phyloP scores from a whole-genome alignment of 2,113 vertebrate species.

The Cathartes aura region DNA sequence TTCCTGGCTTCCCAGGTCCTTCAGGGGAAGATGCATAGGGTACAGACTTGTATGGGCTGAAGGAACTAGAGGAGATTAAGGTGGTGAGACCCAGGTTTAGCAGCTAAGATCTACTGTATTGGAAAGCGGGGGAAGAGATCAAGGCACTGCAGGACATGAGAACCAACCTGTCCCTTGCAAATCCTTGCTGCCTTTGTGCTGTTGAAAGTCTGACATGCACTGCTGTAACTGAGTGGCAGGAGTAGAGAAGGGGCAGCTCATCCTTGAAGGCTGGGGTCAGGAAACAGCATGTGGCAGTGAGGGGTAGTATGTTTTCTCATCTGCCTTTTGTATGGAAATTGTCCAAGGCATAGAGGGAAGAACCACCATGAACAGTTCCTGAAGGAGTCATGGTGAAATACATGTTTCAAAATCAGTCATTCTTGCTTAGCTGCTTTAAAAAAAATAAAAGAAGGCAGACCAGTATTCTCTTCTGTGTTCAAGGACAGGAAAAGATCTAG shows the following conservation, averaged over 20 bases:
- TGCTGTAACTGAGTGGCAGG: neutral
- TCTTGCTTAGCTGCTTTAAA: neutral
- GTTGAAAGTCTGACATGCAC: neutral
- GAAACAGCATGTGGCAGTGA: neutral
- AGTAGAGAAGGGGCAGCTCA: neutral
- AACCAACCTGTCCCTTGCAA: neutral
- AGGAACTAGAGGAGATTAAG: neutral
- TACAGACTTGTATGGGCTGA: neutral
- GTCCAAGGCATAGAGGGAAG: neutral
- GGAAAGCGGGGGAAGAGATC: neutral
- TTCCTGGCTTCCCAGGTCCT: neutral
- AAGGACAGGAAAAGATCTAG: neutral
- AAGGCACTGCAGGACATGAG: neutral
- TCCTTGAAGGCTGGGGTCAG: neutral
- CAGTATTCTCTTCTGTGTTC: neutral
- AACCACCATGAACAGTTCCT: neutral
- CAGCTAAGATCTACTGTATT: neutral
- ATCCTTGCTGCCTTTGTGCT: neutral
- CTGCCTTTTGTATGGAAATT: neutral
- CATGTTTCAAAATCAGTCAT: neutral
- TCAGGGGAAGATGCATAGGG: fast-evolving
- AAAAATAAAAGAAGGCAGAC: neutral
- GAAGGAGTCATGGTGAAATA: neutral
- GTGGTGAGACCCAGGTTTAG: neutral
- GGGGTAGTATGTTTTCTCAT: neutral